These are phyloP conservation scores for Tapirus terrestris DNA, from an alignment of 2,113 vertebrate genomes.

Conservation along the genomic window DNA sequence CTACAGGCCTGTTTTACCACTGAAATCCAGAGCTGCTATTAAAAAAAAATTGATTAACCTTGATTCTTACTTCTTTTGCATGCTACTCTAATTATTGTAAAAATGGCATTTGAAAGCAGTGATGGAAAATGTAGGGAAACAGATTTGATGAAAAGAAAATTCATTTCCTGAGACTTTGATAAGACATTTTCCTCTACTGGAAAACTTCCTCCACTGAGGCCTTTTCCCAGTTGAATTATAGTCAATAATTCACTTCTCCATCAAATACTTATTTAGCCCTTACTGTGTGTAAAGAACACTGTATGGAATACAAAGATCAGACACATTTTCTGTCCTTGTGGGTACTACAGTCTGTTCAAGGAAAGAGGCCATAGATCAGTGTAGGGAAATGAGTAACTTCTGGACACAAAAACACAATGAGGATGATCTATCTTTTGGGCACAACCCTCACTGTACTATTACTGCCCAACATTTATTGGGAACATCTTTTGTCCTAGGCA, in stretches of 20 bases:
- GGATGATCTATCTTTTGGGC: fast-evolving
- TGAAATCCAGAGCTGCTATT: background rate
- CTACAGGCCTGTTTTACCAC: background rate
- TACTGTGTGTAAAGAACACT: background rate
- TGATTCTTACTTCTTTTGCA: background rate
- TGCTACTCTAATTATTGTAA: background rate
- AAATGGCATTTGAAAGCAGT: background rate
- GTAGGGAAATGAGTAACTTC: background rate
- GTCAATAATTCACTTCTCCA: background rate
- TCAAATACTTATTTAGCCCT: background rate
- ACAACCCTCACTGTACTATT: fast-evolving
- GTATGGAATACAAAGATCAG: fast-evolving
- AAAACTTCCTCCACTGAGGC: background rate
- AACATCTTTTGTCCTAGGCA: fast-evolving
- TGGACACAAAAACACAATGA: no score
- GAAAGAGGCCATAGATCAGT: background rate
- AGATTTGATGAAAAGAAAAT: background rate
- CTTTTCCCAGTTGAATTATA: background rate
- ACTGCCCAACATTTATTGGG: background rate
- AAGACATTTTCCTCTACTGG: background rate
- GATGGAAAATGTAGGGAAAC: background rate
- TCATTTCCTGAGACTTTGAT: background rate
- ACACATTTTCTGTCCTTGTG: fast-evolving
- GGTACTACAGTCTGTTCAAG: no score
- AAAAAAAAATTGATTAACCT: background rate